phyloP scores from a whole-genome alignment of 2,888 invertebrate species.

The Bellardia bayeri region DNA sequence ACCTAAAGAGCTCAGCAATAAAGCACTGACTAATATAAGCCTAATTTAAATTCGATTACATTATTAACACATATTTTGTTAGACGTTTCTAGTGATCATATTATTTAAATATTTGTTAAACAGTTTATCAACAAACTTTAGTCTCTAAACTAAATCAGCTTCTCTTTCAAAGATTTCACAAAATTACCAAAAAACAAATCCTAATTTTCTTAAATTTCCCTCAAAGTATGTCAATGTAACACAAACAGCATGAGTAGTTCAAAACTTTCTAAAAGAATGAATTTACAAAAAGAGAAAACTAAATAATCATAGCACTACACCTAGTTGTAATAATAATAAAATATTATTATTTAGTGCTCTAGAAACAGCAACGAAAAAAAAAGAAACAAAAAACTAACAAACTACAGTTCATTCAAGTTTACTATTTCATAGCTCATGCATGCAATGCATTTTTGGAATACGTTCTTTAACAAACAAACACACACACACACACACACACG shows the following conservation, averaged over 20 bases:
- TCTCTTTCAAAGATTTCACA: too few relatives aligned
- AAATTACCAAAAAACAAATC: not conserved
- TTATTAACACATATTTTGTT: too few relatives aligned
- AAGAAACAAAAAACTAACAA: not conserved
- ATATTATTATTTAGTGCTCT: slow-evolving; percentile 50
- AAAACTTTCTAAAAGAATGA: not conserved
- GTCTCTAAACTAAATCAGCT: too few relatives aligned
- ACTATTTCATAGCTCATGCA: slow-evolving; percentile 60
- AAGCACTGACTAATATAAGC: too few relatives aligned
- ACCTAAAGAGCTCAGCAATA: too few relatives aligned
- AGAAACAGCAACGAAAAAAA: slow-evolving; percentile 2
- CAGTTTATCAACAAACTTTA: too few relatives aligned
- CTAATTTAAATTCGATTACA: too few relatives aligned
- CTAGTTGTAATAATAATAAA: slow-evolving; percentile 28
- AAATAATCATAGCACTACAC: slow-evolving; percentile 28
- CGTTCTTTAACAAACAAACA: slow-evolving; percentile 12
- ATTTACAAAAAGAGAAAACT: slow-evolving; percentile 5
- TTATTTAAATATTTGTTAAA: too few relatives aligned
- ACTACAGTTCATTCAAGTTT: slow-evolving; percentile 67
- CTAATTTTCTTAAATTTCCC: not conserved
- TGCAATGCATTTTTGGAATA: slow-evolving; percentile 56
- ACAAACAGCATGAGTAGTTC: slow-evolving; percentile 22
- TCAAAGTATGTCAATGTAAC: slow-evolving; percentile 42
- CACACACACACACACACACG: slow-evolving; percentile 6
- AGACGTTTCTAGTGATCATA: too few relatives aligned